Evolutionary conservation across 2,888 invertebrate genomes (phyloP).

Genomic region (Xanthorhoe spadicearia): DNA sequence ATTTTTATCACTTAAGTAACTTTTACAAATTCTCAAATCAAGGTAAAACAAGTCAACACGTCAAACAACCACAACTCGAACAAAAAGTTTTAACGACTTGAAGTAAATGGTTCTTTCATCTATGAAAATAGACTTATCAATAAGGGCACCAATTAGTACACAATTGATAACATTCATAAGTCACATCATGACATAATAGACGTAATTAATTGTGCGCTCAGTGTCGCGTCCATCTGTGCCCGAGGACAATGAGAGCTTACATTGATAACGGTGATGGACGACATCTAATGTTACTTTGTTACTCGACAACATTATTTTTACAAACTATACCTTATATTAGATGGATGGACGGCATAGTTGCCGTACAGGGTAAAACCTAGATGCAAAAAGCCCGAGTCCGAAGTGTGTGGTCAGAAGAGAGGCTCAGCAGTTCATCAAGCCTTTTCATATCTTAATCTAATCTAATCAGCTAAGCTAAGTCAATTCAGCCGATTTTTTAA

Average conservation of each 20-base stretch:
- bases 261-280: constrained; percentile 60
- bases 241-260: constrained; percentile 64
- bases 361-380: too few relatives aligned
- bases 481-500: constrained; percentile 12
- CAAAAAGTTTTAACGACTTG: too few relatives aligned
- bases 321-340: too few relatives aligned
- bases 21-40: too few relatives aligned
- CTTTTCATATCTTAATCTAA: too few relatives aligned
- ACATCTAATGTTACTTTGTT: constrained; percentile 45
- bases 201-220: constrained; percentile 57
- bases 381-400: too few relatives aligned
- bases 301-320: constrained; percentile 8
- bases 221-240: constrained; percentile 56
- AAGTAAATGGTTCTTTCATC: background rate
- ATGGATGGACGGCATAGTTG: too few relatives aligned
- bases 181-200: constrained; percentile 57
- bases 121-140: constrained; percentile 51
- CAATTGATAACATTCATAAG: constrained; percentile 52
- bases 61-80: too few relatives aligned
- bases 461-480: background rate
- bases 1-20: too few relatives aligned
- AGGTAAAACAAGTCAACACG: too few relatives aligned
- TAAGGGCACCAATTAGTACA: constrained; percentile 57
- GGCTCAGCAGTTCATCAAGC: too few relatives aligned
- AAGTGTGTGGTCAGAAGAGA: too few relatives aligned